Evolutionary conservation across 2,797 vertebrate species (phyloP).

Genomic region (Gambusia yucatana): DNA sequence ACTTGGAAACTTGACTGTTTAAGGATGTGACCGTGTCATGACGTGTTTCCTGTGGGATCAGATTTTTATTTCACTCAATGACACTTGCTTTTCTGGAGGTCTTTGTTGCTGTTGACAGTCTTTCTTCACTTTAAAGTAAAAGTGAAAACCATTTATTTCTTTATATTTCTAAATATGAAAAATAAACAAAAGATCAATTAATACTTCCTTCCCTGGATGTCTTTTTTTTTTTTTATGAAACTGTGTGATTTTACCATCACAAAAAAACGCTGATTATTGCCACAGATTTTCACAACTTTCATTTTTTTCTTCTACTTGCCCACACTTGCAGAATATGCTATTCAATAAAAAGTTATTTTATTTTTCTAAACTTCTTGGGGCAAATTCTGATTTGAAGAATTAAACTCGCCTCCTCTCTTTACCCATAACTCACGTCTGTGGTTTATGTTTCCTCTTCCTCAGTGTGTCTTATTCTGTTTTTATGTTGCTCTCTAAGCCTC

Average conservation of each 20-base stretch:
- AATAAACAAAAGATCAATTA: background rate
- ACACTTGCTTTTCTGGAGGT: background rate
- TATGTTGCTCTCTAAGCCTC: conserved; percentile 31
- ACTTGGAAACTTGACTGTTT: background rate
- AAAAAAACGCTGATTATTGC: background rate
- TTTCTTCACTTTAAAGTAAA: background rate
- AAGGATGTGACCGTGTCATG: background rate
- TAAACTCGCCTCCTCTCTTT: conserved; percentile 1
- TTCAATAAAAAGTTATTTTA: background rate
- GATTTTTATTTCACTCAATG: background rate
- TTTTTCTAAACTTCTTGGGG: background rate
- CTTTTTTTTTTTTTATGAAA: no score
- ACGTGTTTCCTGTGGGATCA: background rate
- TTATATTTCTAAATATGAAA: background rate
- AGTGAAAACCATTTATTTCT: background rate
- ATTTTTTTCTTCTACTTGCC: background rate
- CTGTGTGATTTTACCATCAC: background rate
- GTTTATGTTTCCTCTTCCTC: conserved; percentile 16
- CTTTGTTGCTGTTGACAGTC: background rate
- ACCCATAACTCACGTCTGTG: conserved; percentile 1
- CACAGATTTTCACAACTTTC: background rate
- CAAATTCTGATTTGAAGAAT: conserved; percentile 8
- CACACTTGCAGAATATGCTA: background rate
- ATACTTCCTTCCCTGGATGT: background rate
- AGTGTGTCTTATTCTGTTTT: conserved; percentile 26